Conservation (phyloP, 2,888 invertebrate genomes). For the Myopa testacea region DNA sequence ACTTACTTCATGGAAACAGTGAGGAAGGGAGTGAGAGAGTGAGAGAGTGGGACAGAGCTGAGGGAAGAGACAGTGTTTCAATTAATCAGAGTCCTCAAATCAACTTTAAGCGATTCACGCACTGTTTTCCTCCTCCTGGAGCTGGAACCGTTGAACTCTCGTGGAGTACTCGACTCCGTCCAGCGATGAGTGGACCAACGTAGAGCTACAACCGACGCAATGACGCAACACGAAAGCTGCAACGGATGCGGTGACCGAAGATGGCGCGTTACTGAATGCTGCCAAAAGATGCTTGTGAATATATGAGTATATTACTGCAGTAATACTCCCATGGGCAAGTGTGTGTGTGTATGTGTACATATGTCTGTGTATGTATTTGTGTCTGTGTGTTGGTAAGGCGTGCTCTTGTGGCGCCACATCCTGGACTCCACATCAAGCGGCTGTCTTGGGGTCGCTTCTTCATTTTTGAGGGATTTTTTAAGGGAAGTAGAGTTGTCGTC, state of each 20-base stretch:
- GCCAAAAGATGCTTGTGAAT: background rate
- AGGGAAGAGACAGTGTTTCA: too few species aligned
- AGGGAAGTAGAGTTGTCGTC: background rate
- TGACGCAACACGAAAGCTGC: background rate
- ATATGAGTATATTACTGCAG: too few species aligned
- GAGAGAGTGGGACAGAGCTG: too few species aligned
- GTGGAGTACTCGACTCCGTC: too few species aligned
- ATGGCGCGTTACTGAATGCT: background rate
- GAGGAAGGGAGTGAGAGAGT: too few species aligned
- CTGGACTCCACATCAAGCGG: background rate
- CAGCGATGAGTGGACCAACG: background rate
- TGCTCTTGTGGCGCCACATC: slow-evolving; percentile 36
- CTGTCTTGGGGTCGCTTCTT: background rate
- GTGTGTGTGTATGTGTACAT: too few species aligned
- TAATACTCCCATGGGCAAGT: too few species aligned
- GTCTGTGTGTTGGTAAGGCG: background rate
- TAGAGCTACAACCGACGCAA: background rate
- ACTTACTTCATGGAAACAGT: too few species aligned
- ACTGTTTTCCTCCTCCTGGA: too few species aligned
- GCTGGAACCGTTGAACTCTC: too few species aligned
- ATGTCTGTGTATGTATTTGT: background rate
- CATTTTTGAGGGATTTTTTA: background rate
- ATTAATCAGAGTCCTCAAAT: too few species aligned
- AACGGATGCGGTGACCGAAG: background rate
- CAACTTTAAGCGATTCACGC: too few species aligned